phyloP scores from a whole-genome alignment of 2,113 vertebrate genomes.

The Sarotherodon lohbergeri region DNA sequence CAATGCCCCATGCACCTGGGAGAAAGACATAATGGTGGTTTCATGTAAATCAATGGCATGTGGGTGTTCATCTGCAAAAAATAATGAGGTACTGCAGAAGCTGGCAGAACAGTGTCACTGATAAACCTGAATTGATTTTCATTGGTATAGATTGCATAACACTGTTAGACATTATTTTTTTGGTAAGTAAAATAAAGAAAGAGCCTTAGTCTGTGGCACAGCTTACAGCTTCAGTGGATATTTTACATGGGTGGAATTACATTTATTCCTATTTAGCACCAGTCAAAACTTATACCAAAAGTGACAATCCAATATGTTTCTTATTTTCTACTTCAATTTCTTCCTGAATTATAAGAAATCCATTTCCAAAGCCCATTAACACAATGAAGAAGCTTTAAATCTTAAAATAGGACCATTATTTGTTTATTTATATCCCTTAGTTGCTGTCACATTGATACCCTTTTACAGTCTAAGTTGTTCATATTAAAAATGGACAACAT shows the following conservation, averaged over 20 bases:
- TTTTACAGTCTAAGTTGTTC: neutral
- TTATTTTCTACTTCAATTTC: neutral
- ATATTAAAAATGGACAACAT: neutral
- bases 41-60: constrained; percentile 37
- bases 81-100: constrained; percentile 4
- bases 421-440: neutral
- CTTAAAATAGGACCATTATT: neutral
- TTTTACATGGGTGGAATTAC: neutral
- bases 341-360: neutral
- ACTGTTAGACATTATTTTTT: neutral
- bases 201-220: neutral
- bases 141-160: neutral
- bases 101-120: neutral
- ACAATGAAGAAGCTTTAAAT: neutral
- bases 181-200: neutral
- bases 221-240: neutral
- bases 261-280: neutral
- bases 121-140: neutral
- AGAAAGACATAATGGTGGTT: constrained; percentile 14
- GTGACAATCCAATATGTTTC: neutral
- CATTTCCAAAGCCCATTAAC: neutral
- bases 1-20: neutral
- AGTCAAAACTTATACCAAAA: neutral
- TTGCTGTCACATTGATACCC: neutral
- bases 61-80: constrained; percentile 23